A percentile compares a stretch with the other conserved stretches of the same genome.
Conservation (phyloP, 2,113 vertebrate species). For the Collichthys lucidus region DNA sequence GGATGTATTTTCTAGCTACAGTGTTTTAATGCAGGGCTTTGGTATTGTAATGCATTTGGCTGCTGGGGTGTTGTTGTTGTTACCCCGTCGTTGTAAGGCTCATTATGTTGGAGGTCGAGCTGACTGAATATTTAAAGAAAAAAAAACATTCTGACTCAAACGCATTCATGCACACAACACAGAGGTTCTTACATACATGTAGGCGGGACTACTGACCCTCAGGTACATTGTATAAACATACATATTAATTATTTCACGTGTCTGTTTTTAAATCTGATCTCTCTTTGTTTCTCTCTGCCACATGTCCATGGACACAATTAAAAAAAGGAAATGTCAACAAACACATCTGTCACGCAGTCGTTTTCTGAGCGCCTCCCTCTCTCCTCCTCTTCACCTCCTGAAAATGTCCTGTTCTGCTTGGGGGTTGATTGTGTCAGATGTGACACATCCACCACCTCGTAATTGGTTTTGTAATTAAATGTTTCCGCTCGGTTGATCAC, state of each 20-base stretch:
- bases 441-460: slow-evolving; percentile 81
- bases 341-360: slow-evolving; percentile 20
- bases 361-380: slow-evolving; percentile 13
- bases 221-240: slow-evolving; percentile 13
- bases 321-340: slow-evolving; percentile 16
- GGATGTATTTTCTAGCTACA: background rate
- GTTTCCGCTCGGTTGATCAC: slow-evolving; percentile 82
- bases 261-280: background rate
- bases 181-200: slow-evolving; percentile 17
- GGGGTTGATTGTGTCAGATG: slow-evolving; percentile 69
- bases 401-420: slow-evolving; percentile 68
- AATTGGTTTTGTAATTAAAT: slow-evolving; percentile 90
- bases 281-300: slow-evolving; percentile 14
- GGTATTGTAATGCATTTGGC: slow-evolving; percentile 15
- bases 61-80: background rate
- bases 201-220: slow-evolving; percentile 24
- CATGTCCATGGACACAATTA: slow-evolving; percentile 20
- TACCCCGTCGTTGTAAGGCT: slow-evolving; percentile 19
- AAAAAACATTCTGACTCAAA: background rate
- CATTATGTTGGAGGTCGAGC: slow-evolving; percentile 1
- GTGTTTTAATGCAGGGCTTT: slow-evolving; percentile 20
- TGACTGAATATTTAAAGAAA: slow-evolving; percentile 33
- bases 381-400: slow-evolving; percentile 55
- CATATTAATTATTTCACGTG: slow-evolving; percentile 39
- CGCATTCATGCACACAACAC: background rate